Conservation (phyloP, 2,888 invertebrate genomes). For the Synanthedon andrenaeformis region DNA sequence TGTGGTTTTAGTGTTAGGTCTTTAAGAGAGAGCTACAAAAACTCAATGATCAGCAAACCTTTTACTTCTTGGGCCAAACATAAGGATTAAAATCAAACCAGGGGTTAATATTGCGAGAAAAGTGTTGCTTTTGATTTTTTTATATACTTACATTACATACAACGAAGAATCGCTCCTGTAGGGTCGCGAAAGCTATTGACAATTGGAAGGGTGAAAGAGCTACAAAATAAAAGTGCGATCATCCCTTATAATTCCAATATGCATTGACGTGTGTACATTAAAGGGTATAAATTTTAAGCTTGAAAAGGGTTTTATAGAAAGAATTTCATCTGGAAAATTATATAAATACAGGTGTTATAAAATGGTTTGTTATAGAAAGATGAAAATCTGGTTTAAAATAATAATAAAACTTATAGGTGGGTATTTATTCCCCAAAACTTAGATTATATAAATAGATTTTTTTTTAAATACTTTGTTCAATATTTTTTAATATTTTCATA, state of each 20-base stretch:
- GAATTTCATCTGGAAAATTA: too few species aligned
- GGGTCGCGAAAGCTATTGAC: not conserved
- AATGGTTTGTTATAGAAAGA: too few species aligned
- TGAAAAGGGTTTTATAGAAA: too few species aligned
- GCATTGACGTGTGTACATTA: not conserved
- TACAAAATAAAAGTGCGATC: not conserved
- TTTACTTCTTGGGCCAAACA: not conserved
- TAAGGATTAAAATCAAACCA: not conserved
- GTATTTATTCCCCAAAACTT: too few species aligned
- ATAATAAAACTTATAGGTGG: too few species aligned
- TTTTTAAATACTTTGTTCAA: too few species aligned
- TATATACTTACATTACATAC: not conserved
- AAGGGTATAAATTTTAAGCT: too few species aligned
- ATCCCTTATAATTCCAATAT: not conserved
- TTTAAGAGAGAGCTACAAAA: not conserved
- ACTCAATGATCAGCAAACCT: not conserved
- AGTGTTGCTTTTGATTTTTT: not conserved
- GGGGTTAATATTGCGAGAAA: conserved; percentile 1
- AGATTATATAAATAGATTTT: too few species aligned
- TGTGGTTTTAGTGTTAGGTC: not conserved
- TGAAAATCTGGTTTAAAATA: too few species aligned
- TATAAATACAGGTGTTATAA: too few species aligned
- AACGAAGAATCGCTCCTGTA: not conserved
- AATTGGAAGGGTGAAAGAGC: not conserved
- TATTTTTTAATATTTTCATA: too few species aligned